Conservation (phyloP, 2,797 vertebrate species). For the Holocentrus rufus region DNA sequence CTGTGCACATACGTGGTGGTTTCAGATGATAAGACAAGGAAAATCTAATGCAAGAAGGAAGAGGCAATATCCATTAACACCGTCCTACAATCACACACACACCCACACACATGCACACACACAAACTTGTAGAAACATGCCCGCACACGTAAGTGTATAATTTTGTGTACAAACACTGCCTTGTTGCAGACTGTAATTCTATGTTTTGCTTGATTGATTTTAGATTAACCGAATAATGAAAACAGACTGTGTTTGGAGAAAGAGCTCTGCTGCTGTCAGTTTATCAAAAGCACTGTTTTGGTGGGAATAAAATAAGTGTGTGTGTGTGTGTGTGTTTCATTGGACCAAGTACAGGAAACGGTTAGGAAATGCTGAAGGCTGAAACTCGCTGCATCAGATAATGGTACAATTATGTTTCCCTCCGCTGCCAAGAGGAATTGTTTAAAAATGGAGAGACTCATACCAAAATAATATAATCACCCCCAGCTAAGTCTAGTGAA, state of each 20-base stretch:
- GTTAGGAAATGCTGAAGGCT: constrained; percentile 50
- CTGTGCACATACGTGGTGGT: neutral
- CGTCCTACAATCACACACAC: neutral
- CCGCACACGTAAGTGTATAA: neutral
- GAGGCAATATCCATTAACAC: neutral
- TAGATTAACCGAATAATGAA: constrained; percentile 86
- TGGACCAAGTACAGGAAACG: constrained; percentile 28
- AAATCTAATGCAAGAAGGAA: constrained; percentile 33
- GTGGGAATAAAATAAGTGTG: constrained; percentile 62
- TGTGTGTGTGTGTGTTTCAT: constrained; percentile 14
- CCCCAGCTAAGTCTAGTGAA: neutral
- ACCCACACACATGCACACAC: neutral
- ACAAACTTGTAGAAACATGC: neutral
- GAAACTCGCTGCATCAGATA: constrained; percentile 46
- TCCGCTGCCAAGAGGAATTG: constrained; percentile 40
- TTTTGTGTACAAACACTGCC: constrained; percentile 14
- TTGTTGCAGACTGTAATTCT: constrained; percentile 69
- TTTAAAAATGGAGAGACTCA: constrained; percentile 37
- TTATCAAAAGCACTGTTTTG: constrained; percentile 73
- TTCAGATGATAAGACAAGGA: neutral
- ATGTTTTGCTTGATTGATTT: constrained; percentile 83
- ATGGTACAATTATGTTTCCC: constrained; percentile 57
- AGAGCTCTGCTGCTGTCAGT: constrained; percentile 72
- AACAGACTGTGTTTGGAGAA: constrained; percentile 82
- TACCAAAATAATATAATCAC: no score